A percentile compares a stretch with the other conserved stretches of the same genome.
phyloP scores from a whole-genome alignment of 2,113 vertebrate genomes.

The Andinoacara biseriatus region DNA sequence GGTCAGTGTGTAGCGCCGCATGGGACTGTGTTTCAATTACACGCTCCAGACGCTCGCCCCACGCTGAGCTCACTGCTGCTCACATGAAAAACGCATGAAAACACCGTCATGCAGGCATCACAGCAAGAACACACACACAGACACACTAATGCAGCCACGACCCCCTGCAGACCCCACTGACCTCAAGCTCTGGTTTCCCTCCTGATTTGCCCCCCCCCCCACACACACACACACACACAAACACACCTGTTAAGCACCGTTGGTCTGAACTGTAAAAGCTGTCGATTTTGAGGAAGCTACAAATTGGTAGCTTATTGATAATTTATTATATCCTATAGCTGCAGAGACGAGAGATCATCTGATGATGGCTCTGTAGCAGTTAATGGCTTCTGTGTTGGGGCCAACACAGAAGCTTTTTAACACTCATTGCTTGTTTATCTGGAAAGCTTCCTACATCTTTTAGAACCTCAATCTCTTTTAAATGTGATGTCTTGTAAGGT shows the following conservation, averaged over 20 bases:
- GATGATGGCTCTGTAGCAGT: background rate
- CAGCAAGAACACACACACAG: background rate
- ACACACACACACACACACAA: background rate
- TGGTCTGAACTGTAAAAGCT: constrained; percentile 42
- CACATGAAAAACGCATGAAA: background rate
- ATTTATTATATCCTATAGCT: constrained; percentile 25
- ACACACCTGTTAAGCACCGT: constrained; percentile 31
- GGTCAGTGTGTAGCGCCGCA: constrained; percentile 75
- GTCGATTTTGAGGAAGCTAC: constrained; percentile 32
- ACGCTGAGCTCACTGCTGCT: constrained; percentile 60
- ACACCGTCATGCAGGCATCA: constrained; percentile 4
- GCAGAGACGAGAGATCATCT: constrained; percentile 16
- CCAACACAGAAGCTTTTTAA: background rate
- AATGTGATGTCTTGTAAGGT: background rate
- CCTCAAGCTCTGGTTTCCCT: constrained; percentile 18
- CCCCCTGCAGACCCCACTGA: constrained; percentile 25
- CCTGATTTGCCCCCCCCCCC: background rate
- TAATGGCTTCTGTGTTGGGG: background rate
- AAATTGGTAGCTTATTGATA: constrained; percentile 33
- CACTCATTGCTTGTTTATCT: constrained; percentile 25
- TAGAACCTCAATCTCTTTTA: background rate
- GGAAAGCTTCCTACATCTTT: background rate
- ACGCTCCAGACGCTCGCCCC: constrained; percentile 67
- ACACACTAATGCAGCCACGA: constrained; percentile 25
- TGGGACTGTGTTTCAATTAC: constrained; percentile 77